Base-by-base conservation (phyloP, 2,797 vertebrate genomes). In the Poecilia velifera region DNA sequence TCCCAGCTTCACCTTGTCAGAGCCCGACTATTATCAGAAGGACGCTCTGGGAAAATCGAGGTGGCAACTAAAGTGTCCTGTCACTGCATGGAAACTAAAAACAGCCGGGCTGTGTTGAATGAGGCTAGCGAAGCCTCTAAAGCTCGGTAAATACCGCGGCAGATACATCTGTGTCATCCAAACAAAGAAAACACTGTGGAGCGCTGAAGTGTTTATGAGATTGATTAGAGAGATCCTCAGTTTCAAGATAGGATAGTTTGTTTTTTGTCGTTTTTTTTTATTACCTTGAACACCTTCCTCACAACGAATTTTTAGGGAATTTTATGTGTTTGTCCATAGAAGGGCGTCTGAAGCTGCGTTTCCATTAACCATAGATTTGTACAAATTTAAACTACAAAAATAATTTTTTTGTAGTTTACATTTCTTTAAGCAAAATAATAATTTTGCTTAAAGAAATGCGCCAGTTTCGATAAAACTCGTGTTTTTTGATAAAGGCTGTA, bases 21-120 rank as follows among this genome's bases (percentile, higher is more conserved):
- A 81, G 74, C 68, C 64, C n/a, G 34, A 53, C 74, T 86, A 86
- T 84, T 85, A 51, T 64, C 31, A 36, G 39, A 72, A 68, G 25
- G 36, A 64, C 10, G 55, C 76, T 55, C 76, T 41, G 73, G 71
- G 28, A 73, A 75, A 47, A 51, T 49, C 18, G 39, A n/a, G 39
- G 66, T 45, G 41, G 41, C 66, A 45, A 70, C 66, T 45, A 14
- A 70, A 41, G 41, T n/a, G 41, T 25, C 36, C 25, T 45, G 66
- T 70, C 41, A 45, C 43, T 45, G 41, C 22, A 3, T 13, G 25
- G 22, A 41, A n/a, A 45, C 66, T n/a, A 70, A 70, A 36, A 45
- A 14, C 39, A 70, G 64, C 64, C 36, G 2, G 31, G 47, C 18
- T 51, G 13, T 53, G 47, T 39, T 73, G 14, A 18, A 36, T 34